These are phyloP conservation scores for Drosophila prolongata DNA, from an alignment of 2,888 invertebrate genomes.

Conservation along the genomic window DNA sequence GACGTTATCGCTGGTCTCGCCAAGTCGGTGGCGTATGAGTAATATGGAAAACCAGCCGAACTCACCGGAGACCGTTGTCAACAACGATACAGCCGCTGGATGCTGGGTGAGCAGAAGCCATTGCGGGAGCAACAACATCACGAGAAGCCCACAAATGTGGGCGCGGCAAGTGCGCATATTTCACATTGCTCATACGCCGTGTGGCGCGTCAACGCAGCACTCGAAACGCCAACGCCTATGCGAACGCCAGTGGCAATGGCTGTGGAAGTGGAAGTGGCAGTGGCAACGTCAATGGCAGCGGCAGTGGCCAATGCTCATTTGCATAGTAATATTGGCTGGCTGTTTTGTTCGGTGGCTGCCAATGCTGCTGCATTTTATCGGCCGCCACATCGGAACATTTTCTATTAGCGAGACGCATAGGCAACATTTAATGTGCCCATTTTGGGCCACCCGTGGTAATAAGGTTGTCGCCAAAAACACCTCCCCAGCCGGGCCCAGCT, in stretches of 20 bases:
- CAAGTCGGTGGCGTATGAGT: conserved; percentile 74
- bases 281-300: conserved; percentile 20
- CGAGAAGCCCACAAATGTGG: conserved; percentile 41
- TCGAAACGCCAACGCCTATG: conserved; percentile 38
- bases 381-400: conserved; percentile 70
- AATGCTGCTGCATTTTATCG: conserved; percentile 57
- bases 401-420: conserved; percentile 77
- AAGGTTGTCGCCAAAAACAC: conserved; percentile 56
- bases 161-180: conserved; percentile 61
- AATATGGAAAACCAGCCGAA: conserved; percentile 64
- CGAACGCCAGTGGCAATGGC: conserved; percentile 37
- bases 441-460: conserved; percentile 64
- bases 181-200: conserved; percentile 73
- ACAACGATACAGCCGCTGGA: conserved; percentile 37
- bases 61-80: conserved; percentile 70
- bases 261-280: conserved; percentile 14
- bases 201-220: conserved; percentile 40
- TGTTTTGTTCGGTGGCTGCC: conserved; percentile 44
- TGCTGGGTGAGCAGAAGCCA: conserved; percentile 36
- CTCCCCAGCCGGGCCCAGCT: conserved; percentile 36
- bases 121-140: conserved; percentile 2
- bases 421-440: conserved; percentile 71
- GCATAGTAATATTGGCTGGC: conserved; percentile 76
- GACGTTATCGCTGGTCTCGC: conserved; percentile 44
- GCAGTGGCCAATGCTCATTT: conserved; percentile 73